Base-by-base conservation (phyloP, 2,888 invertebrate species). In the Plemyria rubiginata region DNA sequence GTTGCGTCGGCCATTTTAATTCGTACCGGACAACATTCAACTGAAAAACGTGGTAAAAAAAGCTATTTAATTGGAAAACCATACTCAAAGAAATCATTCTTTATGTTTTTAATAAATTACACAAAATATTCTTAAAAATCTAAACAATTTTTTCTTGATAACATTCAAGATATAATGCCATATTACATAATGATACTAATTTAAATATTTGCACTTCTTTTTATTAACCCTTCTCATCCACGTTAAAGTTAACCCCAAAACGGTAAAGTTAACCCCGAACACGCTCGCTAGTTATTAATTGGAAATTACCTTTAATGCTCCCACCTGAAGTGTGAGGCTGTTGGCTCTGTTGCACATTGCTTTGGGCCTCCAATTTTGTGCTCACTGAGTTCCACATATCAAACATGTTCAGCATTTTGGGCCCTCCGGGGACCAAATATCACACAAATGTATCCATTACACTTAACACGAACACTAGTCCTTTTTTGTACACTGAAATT, bases 351-450 rank as follows among this genome's bases (percentile, higher is more conserved):
- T 94, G 95, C 68, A 94, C 90, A 81, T 94, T 94, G 80, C 93
- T 94, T 85, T 95, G 94, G 72, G 93, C 90, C 87, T 96, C 96
- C 94, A 96, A 86, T 92, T 96, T 96, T 75, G 95, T 95, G 91
- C 94, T 95, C 83, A 96, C 96, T 85, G 95, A 95, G 93, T 95
- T 96, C 96, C 96, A 96, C 96, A 96, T 96, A 91, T 96, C 96
- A 91, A 96, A 96, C 96, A 96, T 96, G 86, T 94, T 95, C 82
- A 92, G 81, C 92, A 92, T 92, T 72, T 76, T 90, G 80, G 82
- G 82, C 80, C 84, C 80, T 66, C 68, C 57, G 56, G 71, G 79
- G 80, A 74, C 80, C 77, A 62, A 71, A 73, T 65, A 64, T 80
- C 80, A 84, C 86, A 80, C 73, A 67, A 76, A 57, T 48, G 59